Conservation (phyloP, 2,113 vertebrate species). For the Limanda limanda region DNA sequence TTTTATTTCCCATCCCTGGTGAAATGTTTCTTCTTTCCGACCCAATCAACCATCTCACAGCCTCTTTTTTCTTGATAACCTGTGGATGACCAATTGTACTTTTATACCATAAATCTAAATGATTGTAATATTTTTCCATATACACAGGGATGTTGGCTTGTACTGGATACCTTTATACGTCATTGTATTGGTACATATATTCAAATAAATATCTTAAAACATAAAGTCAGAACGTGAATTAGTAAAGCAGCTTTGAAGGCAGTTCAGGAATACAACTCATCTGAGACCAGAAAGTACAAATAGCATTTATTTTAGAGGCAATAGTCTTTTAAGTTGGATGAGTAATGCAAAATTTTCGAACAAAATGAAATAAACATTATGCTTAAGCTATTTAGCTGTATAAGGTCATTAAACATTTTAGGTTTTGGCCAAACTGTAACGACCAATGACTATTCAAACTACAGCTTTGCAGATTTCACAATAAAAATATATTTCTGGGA, state of each 20-base stretch:
- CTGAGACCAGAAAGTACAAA: slow-evolving; percentile 38
- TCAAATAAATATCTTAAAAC: neutral
- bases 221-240: neutral
- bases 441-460: neutral
- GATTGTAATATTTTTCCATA: neutral
- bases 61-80: neutral
- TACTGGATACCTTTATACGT: neutral
- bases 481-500: slow-evolving; percentile 15
- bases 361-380: slow-evolving; percentile 14
- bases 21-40: neutral
- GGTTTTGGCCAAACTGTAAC: neutral
- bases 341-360: slow-evolving; percentile 8
- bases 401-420: neutral
- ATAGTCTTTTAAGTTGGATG: neutral
- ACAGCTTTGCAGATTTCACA: slow-evolving; percentile 1
- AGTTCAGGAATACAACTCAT: neutral
- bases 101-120: neutral
- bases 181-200: neutral
- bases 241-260: neutral
- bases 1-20: neutral
- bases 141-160: neutral
- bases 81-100: neutral
- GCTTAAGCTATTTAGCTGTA: neutral
- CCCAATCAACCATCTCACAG: neutral
- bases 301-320: slow-evolving; percentile 52